phyloP scores from a whole-genome alignment of 2,113 vertebrate species.

The Tragelaphus strepsiceros region DNA sequence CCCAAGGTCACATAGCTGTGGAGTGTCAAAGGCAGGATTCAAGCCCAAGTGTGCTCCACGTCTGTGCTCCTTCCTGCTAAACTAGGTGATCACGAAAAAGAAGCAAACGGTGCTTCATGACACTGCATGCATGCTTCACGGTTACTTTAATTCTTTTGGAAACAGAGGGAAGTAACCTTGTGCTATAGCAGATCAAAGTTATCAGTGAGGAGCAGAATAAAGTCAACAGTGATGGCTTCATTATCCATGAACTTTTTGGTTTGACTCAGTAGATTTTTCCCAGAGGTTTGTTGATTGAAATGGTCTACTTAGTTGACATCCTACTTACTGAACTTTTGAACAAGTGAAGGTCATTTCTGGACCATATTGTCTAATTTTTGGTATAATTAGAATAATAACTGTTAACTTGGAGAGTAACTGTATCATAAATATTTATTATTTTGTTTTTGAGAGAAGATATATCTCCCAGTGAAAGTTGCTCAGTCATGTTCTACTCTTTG shows the following conservation, averaged over 20 bases:
- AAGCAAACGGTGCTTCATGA: background rate
- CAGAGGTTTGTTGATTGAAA: background rate
- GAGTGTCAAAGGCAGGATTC: background rate
- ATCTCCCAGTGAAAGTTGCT: too few species aligned
- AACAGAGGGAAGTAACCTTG: background rate
- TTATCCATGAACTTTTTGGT: background rate
- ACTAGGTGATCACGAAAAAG: background rate
- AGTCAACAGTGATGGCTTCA: background rate
- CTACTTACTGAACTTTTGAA: background rate
- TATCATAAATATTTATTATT: background rate
- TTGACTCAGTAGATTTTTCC: background rate
- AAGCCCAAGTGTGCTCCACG: background rate
- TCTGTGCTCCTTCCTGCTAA: background rate
- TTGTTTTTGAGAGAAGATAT: background rate
- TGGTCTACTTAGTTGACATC: background rate
- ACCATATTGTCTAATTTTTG: background rate
- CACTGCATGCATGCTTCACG: background rate
- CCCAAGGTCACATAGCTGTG: background rate
- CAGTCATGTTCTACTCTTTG: too few species aligned
- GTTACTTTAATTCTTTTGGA: background rate
- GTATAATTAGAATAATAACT: background rate
- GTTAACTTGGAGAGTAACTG: background rate
- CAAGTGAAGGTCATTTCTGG: background rate
- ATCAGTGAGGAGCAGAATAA: background rate
- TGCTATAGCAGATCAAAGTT: background rate